phyloP scores from a whole-genome alignment of 2,888 invertebrate genomes.

The Glaucopsyche alexis region DNA sequence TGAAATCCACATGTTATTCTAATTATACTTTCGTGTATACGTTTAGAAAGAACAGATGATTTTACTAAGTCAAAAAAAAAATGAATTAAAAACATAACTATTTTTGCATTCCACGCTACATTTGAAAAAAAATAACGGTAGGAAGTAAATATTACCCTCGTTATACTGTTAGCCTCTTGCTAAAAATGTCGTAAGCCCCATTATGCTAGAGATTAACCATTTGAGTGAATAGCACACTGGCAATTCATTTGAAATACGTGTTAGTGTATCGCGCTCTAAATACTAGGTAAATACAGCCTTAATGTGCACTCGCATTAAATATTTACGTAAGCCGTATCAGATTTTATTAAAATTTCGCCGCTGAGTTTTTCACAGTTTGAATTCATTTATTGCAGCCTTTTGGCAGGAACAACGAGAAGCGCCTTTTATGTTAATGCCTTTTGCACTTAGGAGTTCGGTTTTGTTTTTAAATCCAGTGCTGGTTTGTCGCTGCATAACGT shows the following conservation, averaged over 20 bases:
- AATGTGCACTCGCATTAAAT: slow-evolving; percentile 21
- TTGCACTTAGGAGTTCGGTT: slow-evolving; percentile 30
- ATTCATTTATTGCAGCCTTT: slow-evolving; percentile 31
- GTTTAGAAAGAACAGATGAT: no score
- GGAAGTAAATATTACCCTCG: no score
- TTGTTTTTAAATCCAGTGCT: slow-evolving; percentile 27
- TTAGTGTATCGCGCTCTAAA: background rate
- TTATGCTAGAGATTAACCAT: background rate
- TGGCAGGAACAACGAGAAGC: slow-evolving; percentile 28
- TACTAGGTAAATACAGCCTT: background rate
- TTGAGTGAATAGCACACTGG: background rate
- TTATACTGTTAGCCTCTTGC: no score
- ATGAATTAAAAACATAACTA: no score
- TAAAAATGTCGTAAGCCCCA: no score
- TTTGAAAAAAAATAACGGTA: no score
- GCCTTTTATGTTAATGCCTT: slow-evolving; percentile 30
- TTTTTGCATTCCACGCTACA: no score
- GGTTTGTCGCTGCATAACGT: slow-evolving; percentile 27
- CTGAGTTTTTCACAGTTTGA: slow-evolving; percentile 25
- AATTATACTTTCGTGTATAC: no score
- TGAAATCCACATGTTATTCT: no score
- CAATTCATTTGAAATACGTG: background rate
- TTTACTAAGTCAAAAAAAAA: no score
- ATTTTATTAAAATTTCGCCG: slow-evolving; percentile 26
- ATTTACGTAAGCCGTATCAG: slow-evolving; percentile 22